These are phyloP conservation scores for Mya arenaria DNA, from an alignment of 1,140 invertebrate genomes.

Conservation along the genomic window DNA sequence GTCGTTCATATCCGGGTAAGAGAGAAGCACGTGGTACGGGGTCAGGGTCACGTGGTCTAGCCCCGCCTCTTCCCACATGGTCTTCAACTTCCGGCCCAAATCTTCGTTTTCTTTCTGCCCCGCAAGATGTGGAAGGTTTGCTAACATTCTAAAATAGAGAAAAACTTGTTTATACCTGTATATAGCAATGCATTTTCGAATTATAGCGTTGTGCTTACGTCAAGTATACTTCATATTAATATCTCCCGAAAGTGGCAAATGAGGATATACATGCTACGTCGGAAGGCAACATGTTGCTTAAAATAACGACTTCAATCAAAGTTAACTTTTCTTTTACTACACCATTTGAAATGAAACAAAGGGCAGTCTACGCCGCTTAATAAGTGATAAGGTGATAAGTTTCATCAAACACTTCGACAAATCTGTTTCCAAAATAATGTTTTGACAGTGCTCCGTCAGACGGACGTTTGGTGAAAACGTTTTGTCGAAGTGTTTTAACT, in stretches of 20 bases:
- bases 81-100: constrained; percentile 67
- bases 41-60: constrained; percentile 68
- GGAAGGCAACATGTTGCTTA: not conserved
- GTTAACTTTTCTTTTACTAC: no score
- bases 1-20: constrained; percentile 71
- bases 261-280: not conserved
- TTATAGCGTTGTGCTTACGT: not conserved
- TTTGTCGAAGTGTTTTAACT: no score
- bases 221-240: not conserved
- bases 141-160: constrained; percentile 55
- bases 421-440: no score
- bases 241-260: not conserved
- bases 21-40: constrained; percentile 76
- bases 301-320: not conserved
- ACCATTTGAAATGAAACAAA: no score
- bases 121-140: constrained; percentile 75
- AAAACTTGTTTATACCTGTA: not conserved
- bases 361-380: no score
- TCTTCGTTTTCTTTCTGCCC: constrained; percentile 70
- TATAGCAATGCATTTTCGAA: not conserved
- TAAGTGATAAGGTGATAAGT: no score
- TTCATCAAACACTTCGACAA: no score
- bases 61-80: constrained; percentile 66
- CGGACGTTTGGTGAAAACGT: no score
- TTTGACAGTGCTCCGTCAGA: no score